A percentile compares a stretch with the other conserved stretches of the same genome.
phyloP scores from a whole-genome alignment of 92 coral and sea anemone genomes.

The Heteractis magnifica region DNA sequence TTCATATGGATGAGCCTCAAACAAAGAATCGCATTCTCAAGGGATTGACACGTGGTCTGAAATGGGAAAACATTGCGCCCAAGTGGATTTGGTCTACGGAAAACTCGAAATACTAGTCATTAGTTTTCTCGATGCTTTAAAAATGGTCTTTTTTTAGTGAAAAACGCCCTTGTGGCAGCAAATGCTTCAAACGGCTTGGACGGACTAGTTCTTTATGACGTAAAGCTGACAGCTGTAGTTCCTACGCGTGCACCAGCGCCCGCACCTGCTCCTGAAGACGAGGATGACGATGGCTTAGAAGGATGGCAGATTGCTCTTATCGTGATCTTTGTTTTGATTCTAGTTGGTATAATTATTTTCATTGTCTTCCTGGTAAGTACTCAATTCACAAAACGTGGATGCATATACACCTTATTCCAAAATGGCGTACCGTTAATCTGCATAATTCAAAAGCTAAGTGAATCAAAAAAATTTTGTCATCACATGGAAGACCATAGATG shows the following conservation, averaged over 20 bases:
- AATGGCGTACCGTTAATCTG: too few relatives aligned
- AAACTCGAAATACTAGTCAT: background rate
- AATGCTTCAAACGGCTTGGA: background rate
- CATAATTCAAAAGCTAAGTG: too few relatives aligned
- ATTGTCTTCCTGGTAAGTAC: slow-evolving; percentile 23
- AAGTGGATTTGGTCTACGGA: too few relatives aligned
- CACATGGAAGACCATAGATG: too few relatives aligned
- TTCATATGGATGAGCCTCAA: too few relatives aligned
- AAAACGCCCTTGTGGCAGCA: background rate
- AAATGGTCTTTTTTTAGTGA: background rate
- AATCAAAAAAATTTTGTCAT: too few relatives aligned
- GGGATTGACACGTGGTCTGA: too few relatives aligned
- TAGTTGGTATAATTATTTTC: slow-evolving; percentile 8
- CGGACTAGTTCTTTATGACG: background rate
- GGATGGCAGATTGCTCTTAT: slow-evolving; percentile 35
- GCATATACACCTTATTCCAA: too few relatives aligned
- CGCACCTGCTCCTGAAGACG: background rate
- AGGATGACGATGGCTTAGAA: slow-evolving; percentile 18
- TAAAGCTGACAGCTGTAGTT: background rate
- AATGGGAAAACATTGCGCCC: too few relatives aligned
- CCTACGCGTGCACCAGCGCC: background rate
- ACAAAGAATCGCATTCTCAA: too few relatives aligned
- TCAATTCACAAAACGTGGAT: background rate
- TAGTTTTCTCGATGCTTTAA: background rate
- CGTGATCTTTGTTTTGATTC: slow-evolving; percentile 28